Base-by-base conservation (phyloP, 1,140 invertebrate species). In the Drosophila suzukii region DNA sequence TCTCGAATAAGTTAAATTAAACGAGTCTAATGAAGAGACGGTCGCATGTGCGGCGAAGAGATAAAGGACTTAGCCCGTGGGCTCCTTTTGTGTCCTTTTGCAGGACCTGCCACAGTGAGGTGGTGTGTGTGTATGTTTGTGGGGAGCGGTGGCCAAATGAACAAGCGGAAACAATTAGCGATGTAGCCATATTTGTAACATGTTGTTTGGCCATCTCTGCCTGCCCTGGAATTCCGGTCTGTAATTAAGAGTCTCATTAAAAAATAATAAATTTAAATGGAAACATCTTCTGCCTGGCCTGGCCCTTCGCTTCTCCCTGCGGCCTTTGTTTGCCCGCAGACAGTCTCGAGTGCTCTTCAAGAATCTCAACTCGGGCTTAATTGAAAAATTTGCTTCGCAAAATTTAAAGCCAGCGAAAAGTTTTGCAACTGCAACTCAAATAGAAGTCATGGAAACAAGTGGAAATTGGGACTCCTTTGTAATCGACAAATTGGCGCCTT, bases 191-290 rank as follows among this genome's bases (percentile, higher is more conserved):
- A 85, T 85, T 85, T 81, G 81, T 75, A 81, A 85, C 81, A 81
- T 78, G 81, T 59, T 76, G 78, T 75, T 86, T 68, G 58, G 27
- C n/a, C 36, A 43, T 51, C n/a, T 38, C 34, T 70, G 13, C 24
- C 58, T 30, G 20, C 66, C 41, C 4, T 0, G 43, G 53, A 30
- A 20, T 58, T n/a, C 44, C 50, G 34, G 8, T 76, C 67, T 71
- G 80, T 89, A 89, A 89, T 89, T 89, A 89, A 89, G 84, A 89
- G 84, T 81, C 84, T 89, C 84, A 89, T 89, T 89, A 89, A 89
- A 89, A 89, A 89, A 89, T 89, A 80, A 89, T 89, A 89, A 84
- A 89, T 89, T 89, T 89, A 89, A 89, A 88, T 88, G 84, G 80
- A 68, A 89, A 62, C 77, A 83, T 83, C 80, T 80, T 74, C 47